Evolutionary conservation across 2,797 vertebrate species (phyloP), one percentile per base, ranked within the genome.

Genomic region (Acanthurus leucopareius): DNA sequence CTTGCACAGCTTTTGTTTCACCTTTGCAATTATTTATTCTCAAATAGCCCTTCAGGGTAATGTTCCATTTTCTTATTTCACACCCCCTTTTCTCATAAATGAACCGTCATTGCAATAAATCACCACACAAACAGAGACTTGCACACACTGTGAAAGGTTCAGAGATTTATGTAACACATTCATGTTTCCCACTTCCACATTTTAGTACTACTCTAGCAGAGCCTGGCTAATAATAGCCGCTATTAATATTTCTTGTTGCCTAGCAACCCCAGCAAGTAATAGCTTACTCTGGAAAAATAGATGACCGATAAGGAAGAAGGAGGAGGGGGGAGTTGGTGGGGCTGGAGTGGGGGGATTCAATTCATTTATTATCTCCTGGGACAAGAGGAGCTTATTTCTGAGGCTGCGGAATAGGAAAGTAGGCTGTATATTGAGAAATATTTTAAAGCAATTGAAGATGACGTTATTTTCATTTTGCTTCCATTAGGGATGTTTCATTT

Each of bases 201-300:
- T 99, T 98, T 98, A 98, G 97, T 98, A 97, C 97, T 98, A 97
- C 95, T 96, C 97, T 96, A 96, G 96, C 97, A 97, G 97, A 98
- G 97, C 96, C 97, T 94, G 96, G 97, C 97, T 98, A 99, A 99
- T 99, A 99, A 99, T 99, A 99, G 97, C 96, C 91, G 96, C 97
- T 99, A 99, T 99, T 99, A 99, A 99, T 99, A 99, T 99, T 98
- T 98, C 97, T 96, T 97, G 98, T 99, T 98, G 98, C 98, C 95
- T 98, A 95, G 98, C 98, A 99, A 99, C 98, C 94, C 44, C 93
- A 93, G 96, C 96, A 97, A 99, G 97, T 99, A 99, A 99, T 99
- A 98, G 97, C 97, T 98, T 98, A 96, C 97, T 97, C 96, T 97
- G 96, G 97, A 97, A 99, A 99, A 99, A 99, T 98, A 99, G 98